A percentile compares a stretch with the other conserved stretches of the same genome.
phyloP scores from a whole-genome alignment of 2,113 vertebrate species.

The Axis porcinus region DNA sequence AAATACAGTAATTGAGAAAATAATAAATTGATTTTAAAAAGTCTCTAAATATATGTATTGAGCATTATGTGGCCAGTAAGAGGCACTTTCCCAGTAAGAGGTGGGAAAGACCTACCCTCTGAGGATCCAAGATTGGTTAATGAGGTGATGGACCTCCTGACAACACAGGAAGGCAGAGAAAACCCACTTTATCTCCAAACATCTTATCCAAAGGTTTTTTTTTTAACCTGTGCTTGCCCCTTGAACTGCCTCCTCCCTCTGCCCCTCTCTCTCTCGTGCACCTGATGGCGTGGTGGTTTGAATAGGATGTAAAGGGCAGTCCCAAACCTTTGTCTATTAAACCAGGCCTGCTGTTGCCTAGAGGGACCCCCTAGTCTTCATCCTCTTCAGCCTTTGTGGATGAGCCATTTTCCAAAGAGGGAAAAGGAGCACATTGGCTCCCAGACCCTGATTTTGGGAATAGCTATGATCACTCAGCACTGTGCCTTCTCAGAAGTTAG shows the following conservation, averaged over 20 bases:
- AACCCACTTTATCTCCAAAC: neutral
- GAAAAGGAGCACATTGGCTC: neutral
- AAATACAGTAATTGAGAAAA: conserved; percentile 29
- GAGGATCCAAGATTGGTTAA: neutral
- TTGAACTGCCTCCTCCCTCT: neutral
- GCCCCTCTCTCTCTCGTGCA: neutral
- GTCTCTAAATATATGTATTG: neutral
- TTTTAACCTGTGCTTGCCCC: neutral
- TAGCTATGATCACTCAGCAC: no score
- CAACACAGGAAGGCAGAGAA: neutral
- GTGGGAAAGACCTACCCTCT: neutral
- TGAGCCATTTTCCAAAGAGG: neutral
- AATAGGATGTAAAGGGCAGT: neutral
- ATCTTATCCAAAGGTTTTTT: neutral
- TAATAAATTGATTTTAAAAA: conserved; percentile 1
- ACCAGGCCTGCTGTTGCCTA: neutral
- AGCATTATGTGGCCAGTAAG: neutral
- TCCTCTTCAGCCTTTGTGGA: neutral
- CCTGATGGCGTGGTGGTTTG: neutral
- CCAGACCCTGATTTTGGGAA: neutral
- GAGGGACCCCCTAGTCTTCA: neutral
- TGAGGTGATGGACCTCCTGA: neutral
- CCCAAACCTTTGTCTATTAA: neutral
- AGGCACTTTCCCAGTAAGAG: neutral
- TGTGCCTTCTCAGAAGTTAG: neutral